Evolutionary conservation across 1,140 invertebrate genomes (phyloP), one percentile per base, ranked within the genome.

Genomic region (Scylla paramamosain): DNA sequence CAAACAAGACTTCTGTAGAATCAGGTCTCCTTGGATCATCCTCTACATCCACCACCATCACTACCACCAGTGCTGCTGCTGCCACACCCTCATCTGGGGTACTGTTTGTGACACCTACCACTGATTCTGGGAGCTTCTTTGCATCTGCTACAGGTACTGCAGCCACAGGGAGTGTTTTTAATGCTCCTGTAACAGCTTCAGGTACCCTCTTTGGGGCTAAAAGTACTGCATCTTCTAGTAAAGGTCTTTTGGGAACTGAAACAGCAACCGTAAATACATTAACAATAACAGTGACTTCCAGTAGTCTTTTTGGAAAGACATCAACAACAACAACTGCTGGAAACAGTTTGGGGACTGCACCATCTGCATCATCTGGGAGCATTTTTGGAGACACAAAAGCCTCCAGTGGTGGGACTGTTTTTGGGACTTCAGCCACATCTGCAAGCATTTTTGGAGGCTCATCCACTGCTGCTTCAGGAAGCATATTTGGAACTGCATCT

Each of bases 291-390:
- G 46, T 31, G 6, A 83, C 20, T 12, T 86, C 92, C 28, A n/a
- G 29, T 6, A 93, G 82, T 86, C 67, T 93, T 29, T 84, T 93
- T 90, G 93, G 93, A 67, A 52, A 88, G 39, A 25, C 82, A 88
- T 52, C 87, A 84, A 48, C 45, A 52, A 6, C 90, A 25, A 84
- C 92, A 59, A 52, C 32, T 10, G 32, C 52, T n/a, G 82, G 52
- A 48, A 84, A n/a, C 86, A 87, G 48, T 29, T 93, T 84, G 32
- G 48, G 92, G 14, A 87, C 20, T 52, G 28, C 6, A 29, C 14
- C 39, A 31, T 28, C 87, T 83, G 3, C 93, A n/a, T n/a, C 39
- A 31, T 25, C 87, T 46, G 8, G 83, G n/a, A 94, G 31, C 31
- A 94, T 46, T 31, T 77, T 89, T 67, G 93, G 86, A 28, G 87